Percentiles rank a stretch among this genome's conserved stretches.
phyloP scores from a whole-genome alignment of 2,888 invertebrate species.

The Cataglyphis altisquamis region DNA sequence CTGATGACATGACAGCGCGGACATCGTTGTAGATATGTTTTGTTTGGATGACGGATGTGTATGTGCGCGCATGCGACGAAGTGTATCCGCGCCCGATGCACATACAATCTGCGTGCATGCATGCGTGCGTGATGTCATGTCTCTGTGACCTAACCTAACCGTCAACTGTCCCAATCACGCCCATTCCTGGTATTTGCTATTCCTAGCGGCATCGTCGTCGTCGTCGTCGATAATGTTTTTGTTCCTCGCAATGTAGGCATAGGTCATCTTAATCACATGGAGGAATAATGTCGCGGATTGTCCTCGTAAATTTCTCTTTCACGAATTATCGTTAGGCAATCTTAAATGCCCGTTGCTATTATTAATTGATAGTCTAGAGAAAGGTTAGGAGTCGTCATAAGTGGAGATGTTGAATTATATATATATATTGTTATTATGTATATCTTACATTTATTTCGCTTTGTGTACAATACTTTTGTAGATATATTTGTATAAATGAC shows the following conservation, averaged over 20 bases:
- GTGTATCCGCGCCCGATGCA: neutral
- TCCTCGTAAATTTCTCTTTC: neutral
- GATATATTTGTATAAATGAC: neutral
- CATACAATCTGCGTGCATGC: neutral
- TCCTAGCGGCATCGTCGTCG: slow-evolving; percentile 29
- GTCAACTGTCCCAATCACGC: slow-evolving; percentile 80
- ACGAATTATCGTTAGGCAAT: neutral
- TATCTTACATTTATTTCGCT: neutral
- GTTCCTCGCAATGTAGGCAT: neutral
- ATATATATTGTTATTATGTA: neutral
- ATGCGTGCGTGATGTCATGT: slow-evolving; percentile 79
- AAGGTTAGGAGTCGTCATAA: neutral
- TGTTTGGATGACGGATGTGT: slow-evolving; percentile 17
- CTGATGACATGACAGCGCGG: slow-evolving; percentile 23
- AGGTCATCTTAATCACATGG: neutral
- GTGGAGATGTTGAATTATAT: neutral
- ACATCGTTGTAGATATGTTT: neutral
- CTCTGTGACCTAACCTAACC: slow-evolving; percentile 81
- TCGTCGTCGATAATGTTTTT: slow-evolving; percentile 58
- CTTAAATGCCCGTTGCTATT: neutral
- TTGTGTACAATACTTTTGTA: neutral
- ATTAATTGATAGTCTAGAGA: neutral
- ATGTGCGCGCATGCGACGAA: neutral
- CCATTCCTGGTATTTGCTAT: slow-evolving; percentile 81
- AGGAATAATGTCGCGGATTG: neutral